Evolutionary conservation across 2,888 invertebrate species (phyloP).

Genomic region (Drosophila acutilabella): DNA sequence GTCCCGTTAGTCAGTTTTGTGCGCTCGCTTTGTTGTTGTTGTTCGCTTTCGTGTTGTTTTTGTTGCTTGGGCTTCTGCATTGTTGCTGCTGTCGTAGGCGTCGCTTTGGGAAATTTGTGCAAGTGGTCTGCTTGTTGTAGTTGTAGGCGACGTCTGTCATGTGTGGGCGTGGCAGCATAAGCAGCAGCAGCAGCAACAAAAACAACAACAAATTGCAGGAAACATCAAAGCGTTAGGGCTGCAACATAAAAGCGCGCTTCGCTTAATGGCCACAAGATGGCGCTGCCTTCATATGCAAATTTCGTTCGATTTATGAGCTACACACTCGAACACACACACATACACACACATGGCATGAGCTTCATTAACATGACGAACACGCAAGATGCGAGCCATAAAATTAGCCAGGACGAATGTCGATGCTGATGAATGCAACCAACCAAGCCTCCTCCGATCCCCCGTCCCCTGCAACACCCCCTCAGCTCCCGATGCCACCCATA

Average conservation of each 20-base stretch:
- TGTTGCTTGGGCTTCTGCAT: constrained; percentile 24
- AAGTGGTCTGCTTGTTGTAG: constrained; percentile 57
- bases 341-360: constrained; percentile 27
- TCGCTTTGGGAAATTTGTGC: constrained; percentile 78
- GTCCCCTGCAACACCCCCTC: not conserved
- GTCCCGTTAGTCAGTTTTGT: constrained; percentile 31
- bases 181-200: constrained; percentile 45
- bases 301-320: constrained; percentile 73
- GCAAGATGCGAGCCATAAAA: constrained; percentile 76
- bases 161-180: constrained; percentile 57
- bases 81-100: constrained; percentile 58
- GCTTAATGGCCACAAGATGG: constrained; percentile 72
- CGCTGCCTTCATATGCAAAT: constrained; percentile 72
- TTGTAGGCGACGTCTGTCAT: constrained; percentile 23
- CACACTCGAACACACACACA: constrained; percentile 26
- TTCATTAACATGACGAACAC: constrained; percentile 76
- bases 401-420: constrained; percentile 68
- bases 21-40: constrained; percentile 36
- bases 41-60: constrained; percentile 28
- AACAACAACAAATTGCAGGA: constrained; percentile 24
- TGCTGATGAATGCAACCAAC: constrained; percentile 70
- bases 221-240: constrained; percentile 50
- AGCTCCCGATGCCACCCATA: constrained; percentile 38
- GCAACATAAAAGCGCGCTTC: constrained; percentile 58
- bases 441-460: not conserved